phyloP scores from a whole-genome alignment of 2,797 vertebrate genomes.

The Trachurus trachurus region DNA sequence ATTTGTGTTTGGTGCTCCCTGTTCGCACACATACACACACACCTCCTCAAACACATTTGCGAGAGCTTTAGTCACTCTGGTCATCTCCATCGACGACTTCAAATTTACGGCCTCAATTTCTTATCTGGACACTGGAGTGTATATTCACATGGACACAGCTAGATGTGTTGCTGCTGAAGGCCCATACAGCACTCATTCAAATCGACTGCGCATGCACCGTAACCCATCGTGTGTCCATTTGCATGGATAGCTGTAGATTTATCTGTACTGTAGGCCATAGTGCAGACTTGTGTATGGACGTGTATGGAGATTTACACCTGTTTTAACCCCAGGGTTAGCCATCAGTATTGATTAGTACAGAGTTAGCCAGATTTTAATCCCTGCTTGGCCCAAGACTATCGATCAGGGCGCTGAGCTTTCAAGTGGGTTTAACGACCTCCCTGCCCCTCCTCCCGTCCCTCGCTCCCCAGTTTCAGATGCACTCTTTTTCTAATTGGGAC shows the following conservation, averaged over 20 bases:
- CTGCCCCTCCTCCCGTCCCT: slow-evolving; percentile 62
- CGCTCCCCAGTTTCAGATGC: slow-evolving; percentile 38
- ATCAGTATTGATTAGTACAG: slow-evolving; percentile 86
- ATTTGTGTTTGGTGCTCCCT: slow-evolving; percentile 36
- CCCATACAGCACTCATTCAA: slow-evolving; percentile 50
- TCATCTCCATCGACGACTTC: slow-evolving; percentile 50
- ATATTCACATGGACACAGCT: slow-evolving; percentile 45
- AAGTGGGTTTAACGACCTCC: slow-evolving; percentile 86
- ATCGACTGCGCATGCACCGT: slow-evolving; percentile 58
- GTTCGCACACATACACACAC: slow-evolving; percentile 37
- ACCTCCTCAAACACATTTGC: slow-evolving; percentile 45
- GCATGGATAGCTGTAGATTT: slow-evolving; percentile 77
- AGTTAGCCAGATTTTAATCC: slow-evolving; percentile 87
- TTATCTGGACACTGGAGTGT: slow-evolving; percentile 28
- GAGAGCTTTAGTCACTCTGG: slow-evolving; percentile 59
- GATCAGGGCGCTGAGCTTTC: slow-evolving; percentile 84
- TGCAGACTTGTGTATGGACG: slow-evolving; percentile 77
- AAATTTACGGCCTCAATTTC: slow-evolving; percentile 61
- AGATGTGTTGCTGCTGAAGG: slow-evolving; percentile 42
- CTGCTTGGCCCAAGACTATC: slow-evolving; percentile 79
- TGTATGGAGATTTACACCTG: slow-evolving; percentile 85
- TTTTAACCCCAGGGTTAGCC: slow-evolving; percentile 85
- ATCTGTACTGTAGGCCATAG: slow-evolving; percentile 72
- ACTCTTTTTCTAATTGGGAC: slow-evolving; percentile 39
- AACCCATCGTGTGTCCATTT: slow-evolving; percentile 79